A percentile compares a stretch with the other conserved stretches of the same genome.
Conservation (phyloP, 2,797 vertebrate genomes). For the Poliocrania exsul region DNA sequence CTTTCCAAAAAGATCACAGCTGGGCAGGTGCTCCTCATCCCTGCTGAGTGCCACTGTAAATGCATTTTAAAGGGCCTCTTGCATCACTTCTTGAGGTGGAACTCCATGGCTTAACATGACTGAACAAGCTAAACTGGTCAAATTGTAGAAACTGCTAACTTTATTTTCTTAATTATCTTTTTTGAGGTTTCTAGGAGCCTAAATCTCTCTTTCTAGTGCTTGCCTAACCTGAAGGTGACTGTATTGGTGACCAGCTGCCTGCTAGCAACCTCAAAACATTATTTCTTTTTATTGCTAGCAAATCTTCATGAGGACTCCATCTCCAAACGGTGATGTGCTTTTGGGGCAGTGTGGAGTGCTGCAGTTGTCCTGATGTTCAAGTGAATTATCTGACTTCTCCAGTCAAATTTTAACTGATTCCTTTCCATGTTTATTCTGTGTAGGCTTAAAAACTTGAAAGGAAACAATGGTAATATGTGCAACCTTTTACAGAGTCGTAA, state of each 20-base stretch:
- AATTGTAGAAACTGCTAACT: not conserved
- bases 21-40: not conserved
- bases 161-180: not conserved
- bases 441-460: not conserved
- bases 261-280: not conserved
- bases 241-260: not conserved
- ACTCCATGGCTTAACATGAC: not conserved
- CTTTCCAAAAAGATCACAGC: not conserved
- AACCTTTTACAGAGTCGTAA: not conserved
- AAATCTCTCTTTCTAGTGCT: not conserved
- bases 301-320: not conserved
- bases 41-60: not conserved
- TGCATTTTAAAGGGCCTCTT: not conserved
- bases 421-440: not conserved
- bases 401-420: not conserved
- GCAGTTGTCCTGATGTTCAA: not conserved
- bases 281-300: not conserved
- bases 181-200: not conserved
- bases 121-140: not conserved
- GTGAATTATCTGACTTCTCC: not conserved
- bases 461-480: not conserved
- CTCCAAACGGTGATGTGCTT: not conserved
- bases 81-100: not conserved
- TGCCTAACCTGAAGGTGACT: not conserved
- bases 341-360: rapidly evolving